Evolutionary conservation across 2,797 vertebrate genomes (phyloP).

Genomic region (Pipistrellus kuhlii): DNA sequence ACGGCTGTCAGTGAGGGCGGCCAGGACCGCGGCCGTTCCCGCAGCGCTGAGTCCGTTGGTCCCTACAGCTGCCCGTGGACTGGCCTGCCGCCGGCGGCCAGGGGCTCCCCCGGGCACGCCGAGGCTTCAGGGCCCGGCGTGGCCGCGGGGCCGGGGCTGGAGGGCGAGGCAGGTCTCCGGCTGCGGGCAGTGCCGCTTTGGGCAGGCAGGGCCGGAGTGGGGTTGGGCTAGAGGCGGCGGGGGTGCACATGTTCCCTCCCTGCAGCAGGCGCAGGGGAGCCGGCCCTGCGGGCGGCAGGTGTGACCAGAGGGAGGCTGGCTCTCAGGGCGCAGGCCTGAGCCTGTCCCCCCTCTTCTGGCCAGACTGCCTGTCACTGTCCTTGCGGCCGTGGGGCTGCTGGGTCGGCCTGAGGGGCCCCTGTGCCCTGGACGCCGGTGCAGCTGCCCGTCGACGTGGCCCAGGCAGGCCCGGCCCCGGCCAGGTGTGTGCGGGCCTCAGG

Average conservation of each 20-base stretch:
- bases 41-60: not conserved
- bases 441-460: rapidly evolving
- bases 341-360: too few species aligned
- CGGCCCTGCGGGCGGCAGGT: not conserved
- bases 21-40: not conserved
- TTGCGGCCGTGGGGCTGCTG: not conserved
- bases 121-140: too few species aligned
- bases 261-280: not conserved
- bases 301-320: not conserved
- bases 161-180: rapidly evolving
- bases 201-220: not conserved
- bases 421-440: not conserved
- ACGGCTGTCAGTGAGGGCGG: not conserved
- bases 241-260: rapidly evolving
- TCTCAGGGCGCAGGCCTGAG: not conserved
- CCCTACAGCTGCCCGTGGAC: not conserved
- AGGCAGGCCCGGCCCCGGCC: rapidly evolving
- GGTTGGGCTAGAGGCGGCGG: rapidly evolving
- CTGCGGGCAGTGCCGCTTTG: not conserved
- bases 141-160: not conserved
- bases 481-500: not conserved
- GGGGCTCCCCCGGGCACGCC: too few species aligned
- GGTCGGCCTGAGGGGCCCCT: not conserved
- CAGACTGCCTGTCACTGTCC: not conserved
- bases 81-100: not conserved